Evolutionary conservation across 2,888 invertebrate genomes (phyloP), one percentile per base, ranked within the genome.

Genomic region (Pachydiplax longipennis): DNA sequence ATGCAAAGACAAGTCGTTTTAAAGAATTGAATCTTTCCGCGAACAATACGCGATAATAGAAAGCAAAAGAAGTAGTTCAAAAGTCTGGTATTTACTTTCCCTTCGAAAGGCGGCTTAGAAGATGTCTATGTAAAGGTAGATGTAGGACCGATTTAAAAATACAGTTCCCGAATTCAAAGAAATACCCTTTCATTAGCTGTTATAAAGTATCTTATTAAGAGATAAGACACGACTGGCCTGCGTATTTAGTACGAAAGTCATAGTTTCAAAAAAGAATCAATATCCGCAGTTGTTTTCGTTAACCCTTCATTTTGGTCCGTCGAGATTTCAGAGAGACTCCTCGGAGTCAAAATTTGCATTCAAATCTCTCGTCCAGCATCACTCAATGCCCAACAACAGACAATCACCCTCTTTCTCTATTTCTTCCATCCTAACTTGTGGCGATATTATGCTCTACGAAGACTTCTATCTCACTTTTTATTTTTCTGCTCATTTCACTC

Each of bases 301-400:
- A 65, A 31, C 25, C 65, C 61, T 87, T 87, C 37, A 87, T 61
- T 87, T 87, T 82, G 65, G 35, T 65, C 22, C 87, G 37, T 8
- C 61, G 65, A 65, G 87, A 18, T 87, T 87, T 65, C 87, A 58
- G 61, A 22, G 22, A 40, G 87, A 58, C 87, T 40, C 37, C 87
- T 35, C 10, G 35, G 61, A n/a, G 58, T 58, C 61, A 58, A 87
- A 87, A 87, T 61, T 87, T 87, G 65, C 87, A 61, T 37, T 65
- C 61, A 40, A 35, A 87, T 53, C 87, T 61, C 87, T 87, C 87
- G 87, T 87, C 61, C 87, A 87, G 37, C 87, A 87, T 87, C 87
- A 87, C 87, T 87, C 87, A 87, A 61, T 65, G 87, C 61, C 87
- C 87, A 87, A 87, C 87, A 87, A 65, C 87, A 37, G 37, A 37